Evolutionary conservation across 1,140 invertebrate genomes (phyloP), one percentile per base, ranked within the genome.

Genomic region (Parasteatoda tepidariorum): DNA sequence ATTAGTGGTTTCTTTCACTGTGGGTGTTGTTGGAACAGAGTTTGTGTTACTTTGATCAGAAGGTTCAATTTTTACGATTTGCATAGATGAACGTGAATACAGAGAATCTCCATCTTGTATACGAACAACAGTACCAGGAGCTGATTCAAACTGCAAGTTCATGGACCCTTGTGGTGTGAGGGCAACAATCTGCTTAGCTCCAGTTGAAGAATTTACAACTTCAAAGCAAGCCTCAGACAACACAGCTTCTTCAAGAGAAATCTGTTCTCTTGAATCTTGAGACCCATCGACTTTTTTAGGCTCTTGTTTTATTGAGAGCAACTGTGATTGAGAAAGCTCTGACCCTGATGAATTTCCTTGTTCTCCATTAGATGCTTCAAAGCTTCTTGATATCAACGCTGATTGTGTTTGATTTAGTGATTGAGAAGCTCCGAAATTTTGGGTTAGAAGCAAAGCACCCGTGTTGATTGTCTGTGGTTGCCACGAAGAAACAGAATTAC

Each of bases 401-500:
- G 64, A 38, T 15, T 81, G 76, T 4, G 64, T 30, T 66, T 81
- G 76, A 64, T 24, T 31, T 4, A 62, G 34, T 22, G 79, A 71
- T 54, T 64, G 68, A 24, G 82, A 71, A 83, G 70, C 61, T 75
- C 75, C 83, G 66, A 84, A 79, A 15, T 84, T 84, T 59, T 84
- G 83, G 55, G 83, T 59, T 18, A 84, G 64, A 34, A 84, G 67
- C 57, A 84, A 57, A 73, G 83, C 83, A 64, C 66, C 75, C 22
- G 83, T 84, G 34, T 85, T 85, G 68, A 83, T 83, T 75, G 73
- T 85, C 68, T 86, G 85, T 57, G 83, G 70, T 66, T 86, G 84
- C 76, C 76, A 85, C 4, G 75, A 61, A 15, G 74, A 54, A 7
- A 73, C 61, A 66, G 59, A 67, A 5, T 28, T 71, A 64, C 26